Evolutionary conservation across 2,888 invertebrate genomes (phyloP).

Genomic region (Pyrrhia umbra): DNA sequence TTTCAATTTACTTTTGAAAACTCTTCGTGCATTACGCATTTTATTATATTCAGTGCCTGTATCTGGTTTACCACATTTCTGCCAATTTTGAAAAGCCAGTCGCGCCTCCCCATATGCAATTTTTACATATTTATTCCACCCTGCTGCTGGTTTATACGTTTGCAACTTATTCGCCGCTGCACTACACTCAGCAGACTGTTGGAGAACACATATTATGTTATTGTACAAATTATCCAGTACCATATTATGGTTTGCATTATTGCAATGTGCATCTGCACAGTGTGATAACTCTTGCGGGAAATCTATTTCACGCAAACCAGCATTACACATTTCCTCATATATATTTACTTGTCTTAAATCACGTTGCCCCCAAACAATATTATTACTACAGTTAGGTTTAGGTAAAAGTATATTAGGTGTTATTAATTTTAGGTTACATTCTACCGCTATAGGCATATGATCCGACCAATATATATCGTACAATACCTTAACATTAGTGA

Average conservation of each 20-base stretch:
- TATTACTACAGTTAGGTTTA: conserved; percentile 10
- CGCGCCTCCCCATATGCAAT: too few relatives aligned
- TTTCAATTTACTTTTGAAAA: too few relatives aligned
- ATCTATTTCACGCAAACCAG: conserved; percentile 7
- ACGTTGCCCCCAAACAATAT: conserved; percentile 8
- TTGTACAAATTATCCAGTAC: conserved; percentile 6
- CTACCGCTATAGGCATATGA: background rate
- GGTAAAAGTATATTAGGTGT: conserved; percentile 4
- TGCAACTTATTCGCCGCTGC: too few relatives aligned
- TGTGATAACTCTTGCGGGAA: conserved; percentile 3
- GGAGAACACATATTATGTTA: conserved; percentile 12
- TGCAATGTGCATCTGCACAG: conserved; percentile 4
- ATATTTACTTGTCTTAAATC: conserved; percentile 2
- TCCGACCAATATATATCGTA: conserved; percentile 2
- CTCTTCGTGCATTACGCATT: too few relatives aligned
- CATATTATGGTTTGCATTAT: conserved; percentile 1
- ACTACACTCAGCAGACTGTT: background rate
- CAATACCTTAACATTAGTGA: background rate
- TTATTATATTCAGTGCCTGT: too few relatives aligned
- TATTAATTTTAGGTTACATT: conserved; percentile 2
- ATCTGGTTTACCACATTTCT: too few relatives aligned
- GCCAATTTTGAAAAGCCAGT: too few relatives aligned
- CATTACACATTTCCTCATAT: conserved; percentile 10
- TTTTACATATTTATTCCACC: too few relatives aligned
- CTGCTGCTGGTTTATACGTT: too few relatives aligned